Base-by-base conservation (phyloP, 1,140 invertebrate species). In the Brachionus manjavacas region DNA sequence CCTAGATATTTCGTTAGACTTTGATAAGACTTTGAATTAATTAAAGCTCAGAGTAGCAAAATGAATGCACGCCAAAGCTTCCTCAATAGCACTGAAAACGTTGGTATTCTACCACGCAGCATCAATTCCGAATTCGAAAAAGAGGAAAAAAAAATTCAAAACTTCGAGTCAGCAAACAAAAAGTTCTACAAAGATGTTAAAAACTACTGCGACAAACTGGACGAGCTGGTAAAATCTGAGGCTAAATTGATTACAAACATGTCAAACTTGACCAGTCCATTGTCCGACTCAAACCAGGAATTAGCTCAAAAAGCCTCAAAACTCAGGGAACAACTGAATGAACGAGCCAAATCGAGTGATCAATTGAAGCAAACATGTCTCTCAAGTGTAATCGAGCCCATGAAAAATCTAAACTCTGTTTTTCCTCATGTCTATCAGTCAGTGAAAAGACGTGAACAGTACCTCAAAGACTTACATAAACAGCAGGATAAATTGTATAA, bases 71-170 rank as follows among this genome's bases (percentile, higher is more conserved):
- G 76, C 16, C 76, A 52, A 39, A 80, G 76, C 43, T 41, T 72
- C 16, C 39, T 41, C 16, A 35, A 31, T n/a, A 80, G 39, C 9
- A 46, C 16, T 4, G 23, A 25, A 43, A 49, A 46, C 3, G 39
- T 52, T 6, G 76, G 76, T 20, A 55, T 80, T 52, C 4, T 80
- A 4, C 76, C 76, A 52, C 41, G 76, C 14, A 64, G 49, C 31
- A 6, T 80, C 9, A 55, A 81, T 39, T 43, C 35, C n/a, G 79
- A 81, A 46, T 68, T 81, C 31, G 79, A 81, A 16, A 81, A 81
- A 25, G 79, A 81, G 35, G 79, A 81, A 68, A 81, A 81, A 68
- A 81, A 81, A 64, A 81, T 81, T 20, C 79, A 81, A 60, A 23
- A 81, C 3, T 81, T 81, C 16, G 79, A 81, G 23, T 35, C 52